Percentiles rank a stretch among this genome's conserved stretches.
phyloP scores from a whole-genome alignment of 2,888 invertebrate genomes.

The Mantis religiosa region DNA sequence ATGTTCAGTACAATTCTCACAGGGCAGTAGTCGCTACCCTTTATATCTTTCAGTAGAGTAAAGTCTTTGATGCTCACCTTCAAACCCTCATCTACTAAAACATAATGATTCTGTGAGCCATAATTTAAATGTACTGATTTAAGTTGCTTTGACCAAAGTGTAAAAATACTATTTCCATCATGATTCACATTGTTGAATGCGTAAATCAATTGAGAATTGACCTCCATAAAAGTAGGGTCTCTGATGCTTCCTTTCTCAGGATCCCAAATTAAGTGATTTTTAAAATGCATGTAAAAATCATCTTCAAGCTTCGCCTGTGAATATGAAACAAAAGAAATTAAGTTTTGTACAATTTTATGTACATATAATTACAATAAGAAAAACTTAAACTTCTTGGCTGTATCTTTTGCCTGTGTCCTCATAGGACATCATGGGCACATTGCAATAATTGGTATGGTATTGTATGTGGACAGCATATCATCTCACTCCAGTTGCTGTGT shows the following conservation, averaged over 20 bases:
- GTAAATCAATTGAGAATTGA: constrained; percentile 40
- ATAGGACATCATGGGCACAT: too few relatives aligned
- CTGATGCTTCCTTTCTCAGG: not conserved
- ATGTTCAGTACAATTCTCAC: constrained; percentile 40
- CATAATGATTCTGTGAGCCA: constrained; percentile 50
- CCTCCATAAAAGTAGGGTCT: not conserved
- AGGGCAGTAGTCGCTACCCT: constrained; percentile 52
- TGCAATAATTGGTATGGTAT: too few relatives aligned
- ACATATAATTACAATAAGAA: too few relatives aligned
- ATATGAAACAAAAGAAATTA: too few relatives aligned
- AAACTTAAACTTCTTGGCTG: too few relatives aligned
- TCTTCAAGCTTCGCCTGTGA: constrained; percentile 1
- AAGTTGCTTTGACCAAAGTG: constrained; percentile 48
- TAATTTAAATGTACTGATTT: constrained; percentile 48
- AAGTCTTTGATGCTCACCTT: constrained; percentile 37
- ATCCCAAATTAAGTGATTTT: constrained; percentile 39
- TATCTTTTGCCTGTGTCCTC: too few relatives aligned
- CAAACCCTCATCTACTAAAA: constrained; percentile 41
- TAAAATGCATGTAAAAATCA: constrained; percentile 40
- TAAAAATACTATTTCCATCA: constrained; percentile 41
- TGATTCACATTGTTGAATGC: constrained; percentile 46
- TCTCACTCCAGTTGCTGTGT: too few relatives aligned
- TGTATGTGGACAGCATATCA: too few relatives aligned
- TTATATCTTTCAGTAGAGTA: constrained; percentile 37
- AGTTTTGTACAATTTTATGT: too few relatives aligned